Conservation (phyloP, 1,140 invertebrate species). For the Wiebesia pumilae region DNA sequence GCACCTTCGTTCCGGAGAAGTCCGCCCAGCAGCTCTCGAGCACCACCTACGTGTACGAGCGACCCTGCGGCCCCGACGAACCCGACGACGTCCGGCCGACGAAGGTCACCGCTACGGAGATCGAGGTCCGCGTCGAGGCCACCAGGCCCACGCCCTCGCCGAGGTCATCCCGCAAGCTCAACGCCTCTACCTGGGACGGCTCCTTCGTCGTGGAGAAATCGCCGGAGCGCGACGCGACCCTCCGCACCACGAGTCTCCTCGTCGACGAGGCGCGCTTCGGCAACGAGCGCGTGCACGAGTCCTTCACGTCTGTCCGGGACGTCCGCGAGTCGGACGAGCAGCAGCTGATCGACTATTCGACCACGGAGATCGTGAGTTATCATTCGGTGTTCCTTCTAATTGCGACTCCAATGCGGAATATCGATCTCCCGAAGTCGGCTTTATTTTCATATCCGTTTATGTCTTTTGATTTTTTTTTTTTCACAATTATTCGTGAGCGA, state of each 20-base stretch:
- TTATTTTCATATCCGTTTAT: neutral
- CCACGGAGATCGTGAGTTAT: conserved; percentile 48
- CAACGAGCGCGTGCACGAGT: neutral
- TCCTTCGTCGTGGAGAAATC: conserved; percentile 58
- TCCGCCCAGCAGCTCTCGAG: neutral
- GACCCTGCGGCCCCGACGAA: neutral
- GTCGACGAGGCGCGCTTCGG: neutral
- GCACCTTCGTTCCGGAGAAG: conserved; percentile 58
- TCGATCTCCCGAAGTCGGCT: too few relatives aligned
- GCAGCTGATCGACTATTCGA: conserved; percentile 57
- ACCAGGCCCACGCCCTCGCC: neutral
- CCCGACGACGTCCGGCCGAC: neutral
- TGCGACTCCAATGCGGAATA: too few relatives aligned
- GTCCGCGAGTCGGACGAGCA: conserved; percentile 48
- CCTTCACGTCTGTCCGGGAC: neutral
- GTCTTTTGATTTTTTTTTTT: neutral
- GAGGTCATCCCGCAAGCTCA: neutral
- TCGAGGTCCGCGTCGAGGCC: conserved; percentile 5
- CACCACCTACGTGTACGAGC: neutral
- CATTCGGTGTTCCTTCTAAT: neutral
- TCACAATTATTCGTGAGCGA: too few relatives aligned
- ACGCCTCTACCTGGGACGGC: conserved; percentile 62
- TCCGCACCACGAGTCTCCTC: neutral
- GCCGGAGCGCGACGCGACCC: neutral
- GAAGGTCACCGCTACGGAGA: neutral